phyloP scores from a whole-genome alignment of 2,113 vertebrate genomes.

The Cinclus mexicanus region DNA sequence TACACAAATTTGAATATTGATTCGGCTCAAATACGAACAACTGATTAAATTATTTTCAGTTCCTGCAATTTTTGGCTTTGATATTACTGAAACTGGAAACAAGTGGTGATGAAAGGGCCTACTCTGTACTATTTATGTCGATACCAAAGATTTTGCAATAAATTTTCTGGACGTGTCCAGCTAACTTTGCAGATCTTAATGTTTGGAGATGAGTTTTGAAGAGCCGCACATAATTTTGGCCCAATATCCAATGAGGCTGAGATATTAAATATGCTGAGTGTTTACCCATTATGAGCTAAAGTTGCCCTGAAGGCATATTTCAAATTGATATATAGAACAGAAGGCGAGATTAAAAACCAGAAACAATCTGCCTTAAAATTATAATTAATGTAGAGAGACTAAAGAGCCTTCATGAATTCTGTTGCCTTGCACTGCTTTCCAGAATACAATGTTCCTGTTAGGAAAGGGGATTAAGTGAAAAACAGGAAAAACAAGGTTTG shows the following conservation, averaged over 20 bases:
- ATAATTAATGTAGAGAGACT: neutral
- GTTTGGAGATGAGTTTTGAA: neutral
- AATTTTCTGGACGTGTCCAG: neutral
- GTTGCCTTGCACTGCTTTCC: neutral
- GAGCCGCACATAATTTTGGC: neutral
- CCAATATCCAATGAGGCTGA: neutral
- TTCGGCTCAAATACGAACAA: neutral
- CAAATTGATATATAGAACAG: neutral
- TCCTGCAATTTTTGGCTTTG: neutral
- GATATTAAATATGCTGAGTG: neutral
- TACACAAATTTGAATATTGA: neutral
- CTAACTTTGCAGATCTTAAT: neutral
- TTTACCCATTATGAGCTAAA: neutral
- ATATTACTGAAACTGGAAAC: neutral
- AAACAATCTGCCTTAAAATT: neutral
- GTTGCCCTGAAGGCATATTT: constrained; percentile 15
- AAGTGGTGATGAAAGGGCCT: neutral
- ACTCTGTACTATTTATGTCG: neutral
- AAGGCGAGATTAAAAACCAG: neutral
- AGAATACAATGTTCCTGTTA: neutral
- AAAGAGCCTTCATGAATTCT: neutral
- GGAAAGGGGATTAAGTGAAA: neutral
- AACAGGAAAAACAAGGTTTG: neutral
- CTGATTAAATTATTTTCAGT: neutral
- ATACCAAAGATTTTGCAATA: neutral